Evolutionary conservation across 2,797 vertebrate genomes (phyloP), one percentile per base, ranked within the genome.

Genomic region (Gymnoscopelus microlampas): DNA sequence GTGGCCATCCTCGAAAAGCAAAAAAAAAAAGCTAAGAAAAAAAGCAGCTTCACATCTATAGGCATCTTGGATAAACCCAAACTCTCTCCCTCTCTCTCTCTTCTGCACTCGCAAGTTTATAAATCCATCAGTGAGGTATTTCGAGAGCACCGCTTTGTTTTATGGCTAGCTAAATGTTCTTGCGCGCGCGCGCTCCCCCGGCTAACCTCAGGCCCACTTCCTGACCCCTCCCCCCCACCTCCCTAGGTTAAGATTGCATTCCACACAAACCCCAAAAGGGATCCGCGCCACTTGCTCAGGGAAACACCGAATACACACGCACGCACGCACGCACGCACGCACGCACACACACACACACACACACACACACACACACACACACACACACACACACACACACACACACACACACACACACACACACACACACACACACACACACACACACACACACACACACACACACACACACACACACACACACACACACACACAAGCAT

Each of bases 81-180:
- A 4, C 32, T 5, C 32, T 5, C 32, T 5, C 32, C 4, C 32
- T 32, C 26, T 5, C 54, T 51, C 81, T 76, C 49, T 68, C 60
- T 81, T 8, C 71, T 73, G 58, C 66, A 49, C 63, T 67, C 67
- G 74, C 4, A 63, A 83, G 81, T 88, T 83, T 87, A 64, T 92
- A 91, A 92, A 93, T 92, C 88, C 63, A 80, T 92, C 89, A 89
- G 70, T 74, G 54, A 88, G 81, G 80, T 85, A 91, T 93, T 88
- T 84, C 53, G 78, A 73, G 74, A 81, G 66, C 68, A 19, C 51
- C 50, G 29, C 7, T 47, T 75, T 84, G 77, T 88, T 89, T 91
- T 91, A 91, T 83, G 70, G 74, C 73, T 4, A 10, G 74, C 80
- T 73, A 75, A 53, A 72, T 85, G 86, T 88, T 87, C 79, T 81